These are phyloP conservation scores for Hypomecis atomaria DNA, from an alignment of 2,888 invertebrate species.

Conservation along the genomic window DNA sequence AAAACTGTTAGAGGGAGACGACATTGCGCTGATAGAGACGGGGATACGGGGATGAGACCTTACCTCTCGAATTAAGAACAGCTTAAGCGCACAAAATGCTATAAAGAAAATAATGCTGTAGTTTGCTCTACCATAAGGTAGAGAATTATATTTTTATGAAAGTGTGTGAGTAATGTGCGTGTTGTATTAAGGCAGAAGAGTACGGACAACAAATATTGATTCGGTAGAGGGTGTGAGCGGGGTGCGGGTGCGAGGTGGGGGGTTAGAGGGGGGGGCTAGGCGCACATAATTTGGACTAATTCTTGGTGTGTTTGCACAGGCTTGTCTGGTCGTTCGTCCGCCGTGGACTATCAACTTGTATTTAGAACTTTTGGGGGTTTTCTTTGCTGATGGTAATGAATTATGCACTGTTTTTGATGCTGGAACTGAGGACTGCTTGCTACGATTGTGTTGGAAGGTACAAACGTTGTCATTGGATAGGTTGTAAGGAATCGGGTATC, in stretches of 20 bases:
- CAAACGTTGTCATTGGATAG: too few relatives aligned
- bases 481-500: too few relatives aligned
- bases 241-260: conserved; percentile 52
- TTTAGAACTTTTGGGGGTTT: conserved; percentile 61
- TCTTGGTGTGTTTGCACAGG: conserved; percentile 80
- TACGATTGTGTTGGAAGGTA: too few relatives aligned
- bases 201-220: conserved; percentile 85
- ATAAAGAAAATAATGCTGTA: conserved; percentile 33
- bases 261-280: conserved; percentile 55
- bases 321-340: conserved; percentile 72
- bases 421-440: too few relatives aligned
- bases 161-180: conserved; percentile 78
- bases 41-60: conserved; percentile 76
- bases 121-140: neutral
- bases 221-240: conserved; percentile 69
- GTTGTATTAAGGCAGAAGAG: conserved; percentile 84
- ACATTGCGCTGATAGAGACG: conserved; percentile 79
- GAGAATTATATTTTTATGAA: conserved; percentile 28
- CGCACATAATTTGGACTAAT: conserved; percentile 84
- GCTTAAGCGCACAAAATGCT: conserved; percentile 42
- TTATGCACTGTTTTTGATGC: conserved; percentile 13
- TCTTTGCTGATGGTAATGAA: conserved; percentile 26
- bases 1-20: conserved; percentile 78
- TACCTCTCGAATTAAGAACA: conserved; percentile 45
- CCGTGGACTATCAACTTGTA: conserved; percentile 73